Evolutionary conservation across 2,888 invertebrate genomes (phyloP).

Genomic region (Steinernema carpocapsae): DNA sequence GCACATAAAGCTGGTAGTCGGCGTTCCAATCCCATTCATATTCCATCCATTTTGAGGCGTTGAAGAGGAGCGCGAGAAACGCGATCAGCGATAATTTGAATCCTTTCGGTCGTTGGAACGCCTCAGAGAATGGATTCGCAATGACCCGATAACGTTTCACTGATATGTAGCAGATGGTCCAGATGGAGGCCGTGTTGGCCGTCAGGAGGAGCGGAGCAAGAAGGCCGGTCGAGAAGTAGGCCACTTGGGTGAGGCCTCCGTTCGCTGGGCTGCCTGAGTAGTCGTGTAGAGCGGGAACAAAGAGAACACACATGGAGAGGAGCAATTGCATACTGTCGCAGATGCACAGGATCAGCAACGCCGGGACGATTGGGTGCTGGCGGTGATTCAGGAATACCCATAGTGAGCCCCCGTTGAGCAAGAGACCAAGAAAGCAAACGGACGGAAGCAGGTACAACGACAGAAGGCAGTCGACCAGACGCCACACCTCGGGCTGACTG

Average conservation of each 20-base stretch:
- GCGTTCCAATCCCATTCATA: slow-evolving; percentile 44
- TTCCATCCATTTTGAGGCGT: slow-evolving; percentile 65
- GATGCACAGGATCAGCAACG: slow-evolving; percentile 62
- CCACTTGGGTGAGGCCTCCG: slow-evolving; percentile 49
- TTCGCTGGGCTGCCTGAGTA: slow-evolving; percentile 40
- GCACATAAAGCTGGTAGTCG: slow-evolving; percentile 45
- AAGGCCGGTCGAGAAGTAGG: slow-evolving; percentile 57
- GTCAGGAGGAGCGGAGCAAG: slow-evolving; percentile 58
- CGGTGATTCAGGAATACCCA: slow-evolving; percentile 55
- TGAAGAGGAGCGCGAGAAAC: slow-evolving; percentile 60
- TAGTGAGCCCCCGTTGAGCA: slow-evolving; percentile 61
- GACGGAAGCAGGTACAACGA: slow-evolving; percentile 62
- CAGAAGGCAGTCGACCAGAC: slow-evolving; percentile 58
- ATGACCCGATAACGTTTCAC: slow-evolving; percentile 63
- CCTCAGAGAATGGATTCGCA: slow-evolving; percentile 46
- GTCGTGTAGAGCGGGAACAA: slow-evolving; percentile 66
- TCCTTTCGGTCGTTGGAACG: slow-evolving; percentile 38
- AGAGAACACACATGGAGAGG: slow-evolving; percentile 65
- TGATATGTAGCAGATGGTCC: slow-evolving; percentile 67
- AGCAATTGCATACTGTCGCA: slow-evolving; percentile 66
- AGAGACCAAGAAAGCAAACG: slow-evolving; percentile 59
- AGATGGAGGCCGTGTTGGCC: slow-evolving; percentile 66
- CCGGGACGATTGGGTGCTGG: slow-evolving; percentile 58
- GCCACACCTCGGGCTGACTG: slow-evolving; percentile 69
- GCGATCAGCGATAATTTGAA: slow-evolving; percentile 52